Conservation (phyloP, 64 coral and sea anemone genomes). For the Acropora yongei region DNA sequence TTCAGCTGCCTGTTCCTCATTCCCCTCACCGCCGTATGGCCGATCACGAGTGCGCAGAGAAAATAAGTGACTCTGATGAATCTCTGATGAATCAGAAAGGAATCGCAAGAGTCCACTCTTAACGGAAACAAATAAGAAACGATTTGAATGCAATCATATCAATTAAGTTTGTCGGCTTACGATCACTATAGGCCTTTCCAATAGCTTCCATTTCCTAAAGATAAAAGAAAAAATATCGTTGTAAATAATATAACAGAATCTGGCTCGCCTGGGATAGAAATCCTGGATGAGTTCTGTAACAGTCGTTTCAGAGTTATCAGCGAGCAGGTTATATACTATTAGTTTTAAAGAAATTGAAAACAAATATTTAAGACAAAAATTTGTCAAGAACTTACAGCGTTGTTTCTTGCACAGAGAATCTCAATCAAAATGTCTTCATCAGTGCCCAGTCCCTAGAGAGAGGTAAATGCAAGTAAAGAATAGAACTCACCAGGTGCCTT, state of each 20-base stretch:
- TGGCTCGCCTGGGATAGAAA: not conserved
- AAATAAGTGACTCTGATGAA: too few species aligned
- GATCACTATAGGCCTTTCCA: constrained; percentile 46
- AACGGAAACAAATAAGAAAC: too few species aligned
- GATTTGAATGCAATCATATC: not conserved
- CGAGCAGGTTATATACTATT: too few species aligned
- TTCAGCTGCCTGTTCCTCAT: too few species aligned
- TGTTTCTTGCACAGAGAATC: constrained; percentile 77
- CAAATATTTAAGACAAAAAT: too few species aligned
- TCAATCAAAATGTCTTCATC: constrained; percentile 84
- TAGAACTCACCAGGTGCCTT: not conserved
- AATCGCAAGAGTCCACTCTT: too few species aligned
- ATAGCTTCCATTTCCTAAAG: constrained; percentile 64
- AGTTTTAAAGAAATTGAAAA: too few species aligned
- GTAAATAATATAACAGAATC: not conserved
- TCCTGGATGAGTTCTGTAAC: too few species aligned
- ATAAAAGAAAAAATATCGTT: not conserved
- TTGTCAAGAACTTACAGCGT: constrained; percentile 48
- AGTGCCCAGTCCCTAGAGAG: constrained; percentile 64
- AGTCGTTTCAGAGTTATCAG: too few species aligned
- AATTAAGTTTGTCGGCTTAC: constrained; percentile 10
- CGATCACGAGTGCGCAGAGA: too few species aligned
- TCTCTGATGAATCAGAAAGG: too few species aligned
- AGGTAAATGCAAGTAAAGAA: not conserved
- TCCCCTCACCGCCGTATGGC: too few species aligned